These are phyloP conservation scores for Climacteris rufus DNA, from an alignment of 2,113 vertebrate genomes.

Conservation along the genomic window DNA sequence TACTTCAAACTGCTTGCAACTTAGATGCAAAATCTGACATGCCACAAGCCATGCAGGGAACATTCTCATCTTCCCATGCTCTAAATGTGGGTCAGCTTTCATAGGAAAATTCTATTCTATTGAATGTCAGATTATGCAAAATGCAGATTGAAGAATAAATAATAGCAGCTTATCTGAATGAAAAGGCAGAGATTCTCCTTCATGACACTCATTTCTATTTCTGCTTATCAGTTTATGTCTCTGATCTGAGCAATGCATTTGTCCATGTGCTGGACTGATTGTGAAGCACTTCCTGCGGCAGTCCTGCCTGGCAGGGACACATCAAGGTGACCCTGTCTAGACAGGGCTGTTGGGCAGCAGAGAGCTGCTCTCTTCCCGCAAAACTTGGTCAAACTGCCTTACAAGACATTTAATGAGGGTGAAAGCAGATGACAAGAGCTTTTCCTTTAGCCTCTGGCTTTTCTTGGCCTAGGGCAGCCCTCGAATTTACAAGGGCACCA, in stretches of 20 bases:
- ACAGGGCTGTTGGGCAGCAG: background rate
- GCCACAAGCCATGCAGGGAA: background rate
- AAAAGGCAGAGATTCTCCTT: background rate
- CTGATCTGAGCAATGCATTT: background rate
- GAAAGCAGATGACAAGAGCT: slow-evolving; percentile 16
- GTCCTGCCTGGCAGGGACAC: background rate
- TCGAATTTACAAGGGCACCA: slow-evolving; percentile 33
- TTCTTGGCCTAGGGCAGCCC: background rate
- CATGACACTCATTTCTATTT: background rate
- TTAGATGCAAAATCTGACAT: background rate
- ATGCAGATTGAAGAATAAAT: background rate
- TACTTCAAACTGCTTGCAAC: background rate
- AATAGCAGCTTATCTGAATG: background rate
- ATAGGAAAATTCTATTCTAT: background rate
- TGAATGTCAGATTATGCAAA: background rate
- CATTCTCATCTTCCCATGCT: background rate
- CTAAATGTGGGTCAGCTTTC: background rate
- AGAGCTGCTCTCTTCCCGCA: background rate
- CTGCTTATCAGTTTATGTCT: background rate
- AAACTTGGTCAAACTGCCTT: background rate
- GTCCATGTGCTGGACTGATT: background rate
- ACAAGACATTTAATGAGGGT: background rate
- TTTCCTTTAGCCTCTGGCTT: slow-evolving; percentile 14
- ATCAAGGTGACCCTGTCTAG: slow-evolving; percentile 1
- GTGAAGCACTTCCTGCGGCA: background rate